Conservation (phyloP, 2,113 vertebrate genomes). For the Clinocottus analis region DNA sequence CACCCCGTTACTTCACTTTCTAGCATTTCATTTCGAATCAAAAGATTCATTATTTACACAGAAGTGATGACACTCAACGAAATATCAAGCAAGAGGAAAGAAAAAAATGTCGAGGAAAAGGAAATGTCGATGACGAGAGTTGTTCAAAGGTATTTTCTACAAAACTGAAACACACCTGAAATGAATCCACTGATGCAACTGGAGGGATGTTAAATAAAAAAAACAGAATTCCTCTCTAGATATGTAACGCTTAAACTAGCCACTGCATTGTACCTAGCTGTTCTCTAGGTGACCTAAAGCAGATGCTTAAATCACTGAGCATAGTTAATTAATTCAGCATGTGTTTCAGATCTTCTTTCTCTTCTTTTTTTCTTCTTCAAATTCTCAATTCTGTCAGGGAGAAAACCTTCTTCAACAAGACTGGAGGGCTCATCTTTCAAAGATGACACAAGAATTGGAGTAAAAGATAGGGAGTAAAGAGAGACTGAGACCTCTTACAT, state of each 20-base stretch:
- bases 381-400: not conserved
- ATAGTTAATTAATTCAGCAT: not conserved
- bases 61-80: not conserved
- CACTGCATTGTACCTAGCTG: not conserved
- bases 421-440: not conserved
- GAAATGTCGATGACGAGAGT: not conserved
- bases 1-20: constrained; percentile 22
- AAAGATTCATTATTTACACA: not conserved
- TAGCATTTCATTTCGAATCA: constrained; percentile 1
- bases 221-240: not conserved
- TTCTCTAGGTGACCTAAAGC: constrained; percentile 17
- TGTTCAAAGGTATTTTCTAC: constrained; percentile 4
- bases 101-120: not conserved
- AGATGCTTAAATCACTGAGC: constrained; percentile 2
- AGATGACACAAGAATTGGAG: not conserved
- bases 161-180: not conserved
- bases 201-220: not conserved
- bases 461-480: not conserved
- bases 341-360: not conserved
- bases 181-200: not conserved
- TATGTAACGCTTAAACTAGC: constrained; percentile 1
- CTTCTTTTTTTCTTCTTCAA: not conserved
- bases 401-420: constrained; percentile 1
- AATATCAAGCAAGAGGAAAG: constrained; percentile 14
- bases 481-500: not conserved